Evolutionary conservation across 2,113 vertebrate species (phyloP).

Genomic region (Rhinichthys klamathensis): DNA sequence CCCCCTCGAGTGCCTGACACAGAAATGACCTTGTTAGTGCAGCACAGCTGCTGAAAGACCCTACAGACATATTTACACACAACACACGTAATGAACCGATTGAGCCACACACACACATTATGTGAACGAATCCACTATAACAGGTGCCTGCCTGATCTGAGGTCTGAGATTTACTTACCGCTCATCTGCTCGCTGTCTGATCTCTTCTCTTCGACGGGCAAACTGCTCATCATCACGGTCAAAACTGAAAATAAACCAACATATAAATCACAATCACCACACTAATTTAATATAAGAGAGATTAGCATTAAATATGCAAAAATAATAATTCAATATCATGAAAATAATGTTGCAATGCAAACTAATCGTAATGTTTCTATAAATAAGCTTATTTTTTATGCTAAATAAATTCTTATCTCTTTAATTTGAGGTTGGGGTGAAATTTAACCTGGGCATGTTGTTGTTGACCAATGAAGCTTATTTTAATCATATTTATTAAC

Average conservation of each 20-base stretch:
- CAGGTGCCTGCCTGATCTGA: not conserved
- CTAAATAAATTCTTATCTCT: no score
- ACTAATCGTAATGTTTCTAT: no score
- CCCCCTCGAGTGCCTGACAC: not conserved
- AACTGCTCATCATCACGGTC: slow-evolving; percentile 73
- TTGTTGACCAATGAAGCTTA: no score
- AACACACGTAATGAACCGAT: not conserved
- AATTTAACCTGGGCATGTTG: no score
- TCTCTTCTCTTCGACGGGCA: slow-evolving; percentile 70
- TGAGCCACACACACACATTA: slow-evolving; percentile 39
- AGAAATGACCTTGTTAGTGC: slow-evolving; percentile 6
- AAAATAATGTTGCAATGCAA: no score
- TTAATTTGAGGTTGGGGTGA: no score
- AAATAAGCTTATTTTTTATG: no score
- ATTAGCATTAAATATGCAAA: no score
- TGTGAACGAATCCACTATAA: not conserved
- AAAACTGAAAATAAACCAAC: slow-evolving; percentile 50
- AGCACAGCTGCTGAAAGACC: slow-evolving; percentile 6
- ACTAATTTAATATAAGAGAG: no score
- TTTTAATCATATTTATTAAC: no score
- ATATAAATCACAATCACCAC: not conserved
- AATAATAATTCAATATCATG: no score
- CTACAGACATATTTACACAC: not conserved
- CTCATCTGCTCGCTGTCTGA: slow-evolving; percentile 69
- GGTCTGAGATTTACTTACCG: slow-evolving; percentile 64